A percentile compares a stretch with the other conserved stretches of the same genome.
phyloP scores from a whole-genome alignment of 2,888 invertebrate species.

The Clanis bilineata region DNA sequence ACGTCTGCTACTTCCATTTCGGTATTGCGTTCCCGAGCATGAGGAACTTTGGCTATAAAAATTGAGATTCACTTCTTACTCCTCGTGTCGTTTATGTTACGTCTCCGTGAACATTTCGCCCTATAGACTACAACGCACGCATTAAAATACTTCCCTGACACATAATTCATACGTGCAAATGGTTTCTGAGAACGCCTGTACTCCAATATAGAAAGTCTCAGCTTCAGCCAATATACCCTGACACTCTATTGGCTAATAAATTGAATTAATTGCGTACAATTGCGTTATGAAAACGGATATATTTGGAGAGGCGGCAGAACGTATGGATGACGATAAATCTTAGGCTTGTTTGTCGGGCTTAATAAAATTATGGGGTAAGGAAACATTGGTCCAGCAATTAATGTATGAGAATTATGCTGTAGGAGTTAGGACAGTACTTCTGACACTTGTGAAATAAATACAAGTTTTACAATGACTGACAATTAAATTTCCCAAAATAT shows the following conservation, averaged over 20 bases:
- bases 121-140: constrained; percentile 50
- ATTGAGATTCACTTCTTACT: not conserved
- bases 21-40: too few relatives aligned
- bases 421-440: not conserved
- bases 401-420: not conserved
- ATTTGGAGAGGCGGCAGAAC: not conserved
- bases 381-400: not conserved
- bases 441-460: not conserved
- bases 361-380: not conserved
- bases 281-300: constrained; percentile 18
- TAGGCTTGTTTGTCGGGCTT: not conserved
- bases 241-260: constrained; percentile 43
- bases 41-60: too few relatives aligned
- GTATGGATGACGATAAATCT: constrained; percentile 1
- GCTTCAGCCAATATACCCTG: constrained; percentile 22
- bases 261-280: constrained; percentile 51
- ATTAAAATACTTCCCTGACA: constrained; percentile 70
- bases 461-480: not conserved
- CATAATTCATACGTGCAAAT: constrained; percentile 51
- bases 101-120: not conserved
- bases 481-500: too few relatives aligned
- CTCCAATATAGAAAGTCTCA: constrained; percentile 11
- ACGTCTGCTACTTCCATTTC: too few relatives aligned
- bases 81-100: not conserved
- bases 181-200: constrained; percentile 42